These are phyloP conservation scores for Varanus salvator DNA, from an alignment of 2,113 vertebrate genomes.

Conservation along the genomic window DNA sequence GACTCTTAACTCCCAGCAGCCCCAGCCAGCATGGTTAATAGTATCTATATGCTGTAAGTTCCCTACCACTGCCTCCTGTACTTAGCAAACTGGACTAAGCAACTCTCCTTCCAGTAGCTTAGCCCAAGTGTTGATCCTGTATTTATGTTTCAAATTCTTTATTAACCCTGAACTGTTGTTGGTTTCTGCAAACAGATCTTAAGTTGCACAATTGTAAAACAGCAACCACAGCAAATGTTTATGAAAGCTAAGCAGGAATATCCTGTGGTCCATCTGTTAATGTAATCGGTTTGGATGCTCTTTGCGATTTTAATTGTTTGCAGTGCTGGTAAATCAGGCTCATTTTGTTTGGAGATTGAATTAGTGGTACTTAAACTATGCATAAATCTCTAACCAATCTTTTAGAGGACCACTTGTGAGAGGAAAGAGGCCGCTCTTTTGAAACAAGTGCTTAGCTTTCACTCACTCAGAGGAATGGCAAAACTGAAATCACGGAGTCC, in stretches of 20 bases:
- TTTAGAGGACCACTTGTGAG: not conserved
- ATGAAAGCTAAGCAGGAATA: not conserved
- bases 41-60: not conserved
- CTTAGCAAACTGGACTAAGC: not conserved
- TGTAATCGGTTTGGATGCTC: not conserved
- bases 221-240: not conserved
- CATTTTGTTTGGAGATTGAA: not conserved
- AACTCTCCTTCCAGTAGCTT: not conserved
- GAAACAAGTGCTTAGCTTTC: not conserved
- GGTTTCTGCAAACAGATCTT: not conserved
- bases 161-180: not conserved
- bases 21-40: not conserved
- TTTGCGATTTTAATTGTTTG: not conserved
- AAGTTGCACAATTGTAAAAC: not conserved
- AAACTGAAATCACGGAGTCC: not conserved
- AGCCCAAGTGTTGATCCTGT: too few species aligned
- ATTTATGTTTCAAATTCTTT: not conserved
- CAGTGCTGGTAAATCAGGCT: slow-evolving; percentile 28
- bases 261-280: not conserved
- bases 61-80: not conserved
- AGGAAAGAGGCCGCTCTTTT: not conserved
- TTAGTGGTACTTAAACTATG: not conserved
- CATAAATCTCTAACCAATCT: not conserved
- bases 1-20: not conserved
- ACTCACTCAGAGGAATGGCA: not conserved